A percentile compares a stretch with the other conserved stretches of the same genome.
These are phyloP conservation scores for Erinaceus europaeus DNA, from an alignment of 2,113 vertebrate species.

Conservation along the genomic window DNA sequence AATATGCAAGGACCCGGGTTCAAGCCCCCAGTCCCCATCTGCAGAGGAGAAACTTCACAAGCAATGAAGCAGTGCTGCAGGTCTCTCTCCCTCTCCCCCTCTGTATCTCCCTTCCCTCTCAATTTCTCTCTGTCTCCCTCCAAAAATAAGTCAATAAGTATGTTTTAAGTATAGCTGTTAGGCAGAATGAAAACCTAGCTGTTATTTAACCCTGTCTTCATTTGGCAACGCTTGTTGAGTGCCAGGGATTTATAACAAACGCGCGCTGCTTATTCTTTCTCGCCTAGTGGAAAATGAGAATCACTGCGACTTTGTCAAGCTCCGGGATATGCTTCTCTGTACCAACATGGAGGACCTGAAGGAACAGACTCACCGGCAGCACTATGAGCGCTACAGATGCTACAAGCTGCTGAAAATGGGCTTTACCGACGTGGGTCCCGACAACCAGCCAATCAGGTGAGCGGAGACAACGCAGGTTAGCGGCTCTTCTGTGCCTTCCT, in stretches of 20 bases:
- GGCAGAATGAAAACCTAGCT: background rate
- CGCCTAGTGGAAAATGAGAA: conserved; percentile 93
- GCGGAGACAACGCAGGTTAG: background rate
- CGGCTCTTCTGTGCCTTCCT: background rate
- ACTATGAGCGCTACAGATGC: conserved; percentile 90
- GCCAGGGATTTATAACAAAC: background rate
- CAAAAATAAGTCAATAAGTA: too few species aligned
- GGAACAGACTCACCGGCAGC: conserved; percentile 88
- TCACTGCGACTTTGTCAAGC: conserved; percentile 94
- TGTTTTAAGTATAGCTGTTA: conserved; percentile 14
- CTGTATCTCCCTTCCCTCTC: too few species aligned
- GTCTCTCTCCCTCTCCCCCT: too few species aligned
- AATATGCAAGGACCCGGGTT: too few species aligned
- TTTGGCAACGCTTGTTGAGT: background rate
- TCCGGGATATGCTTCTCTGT: conserved; percentile 93
- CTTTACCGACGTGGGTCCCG: conserved; percentile 86
- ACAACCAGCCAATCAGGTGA: conserved; percentile 87
- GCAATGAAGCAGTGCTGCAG: too few species aligned
- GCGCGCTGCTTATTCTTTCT: conserved; percentile 27
- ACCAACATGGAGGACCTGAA: conserved; percentile 95
- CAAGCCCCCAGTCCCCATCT: too few species aligned
- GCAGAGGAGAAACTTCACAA: too few species aligned
- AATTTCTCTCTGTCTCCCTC: too few species aligned
- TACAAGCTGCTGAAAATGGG: conserved; percentile 90
- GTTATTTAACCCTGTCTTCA: background rate